Base-by-base conservation (phyloP, 2,797 vertebrate species). In the Sebastes goodei region DNA sequence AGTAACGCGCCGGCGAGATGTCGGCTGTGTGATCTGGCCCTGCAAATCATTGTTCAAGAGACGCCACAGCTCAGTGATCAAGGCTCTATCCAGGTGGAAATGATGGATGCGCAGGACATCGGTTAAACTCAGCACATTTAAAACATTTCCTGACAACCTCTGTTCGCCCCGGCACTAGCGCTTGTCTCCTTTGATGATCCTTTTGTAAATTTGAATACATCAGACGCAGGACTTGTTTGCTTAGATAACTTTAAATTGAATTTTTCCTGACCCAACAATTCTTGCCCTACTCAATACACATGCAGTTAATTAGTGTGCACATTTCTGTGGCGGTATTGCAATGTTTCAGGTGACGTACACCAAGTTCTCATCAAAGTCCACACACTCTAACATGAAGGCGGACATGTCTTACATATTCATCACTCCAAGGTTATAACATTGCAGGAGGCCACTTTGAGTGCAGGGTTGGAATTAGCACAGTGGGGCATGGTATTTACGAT, bases 121-220 rank as follows among this genome's bases (percentile, higher is more conserved):
- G 64, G 78, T 90, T 89, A 79, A 92, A 90, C 86, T 83, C 83
- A 56, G 89, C 86, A 88, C 86, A 89, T 85, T 90, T 83, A 69
- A 82, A 88, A 74, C 65, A 74, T 86, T 84, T 81, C 77, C 81
- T 66, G 67, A 81, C 74, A 75, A 62, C 70, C 65, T 86, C 23
- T 59, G 57, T 71, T 79, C 25, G 5, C 80, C 67, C 56, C 2
- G 14, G 46, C 6, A 0, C 20, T 35, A 11, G 20, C 5, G 7
- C 80, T 70, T 70, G 84, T 78, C 83, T 81, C 65, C 78, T 83
- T 65, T 77, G 29, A 83, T 84, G 69, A 77, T 72, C 55, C 63
- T 68, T 85, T 78, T 70, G 72, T 82, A 78, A 78, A 84, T 60
- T 21, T 5, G 23, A 84, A 78, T 25, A 33, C 69, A 64, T 85